phyloP scores from a whole-genome alignment of 2,113 vertebrate genomes.

The Uria aalge region DNA sequence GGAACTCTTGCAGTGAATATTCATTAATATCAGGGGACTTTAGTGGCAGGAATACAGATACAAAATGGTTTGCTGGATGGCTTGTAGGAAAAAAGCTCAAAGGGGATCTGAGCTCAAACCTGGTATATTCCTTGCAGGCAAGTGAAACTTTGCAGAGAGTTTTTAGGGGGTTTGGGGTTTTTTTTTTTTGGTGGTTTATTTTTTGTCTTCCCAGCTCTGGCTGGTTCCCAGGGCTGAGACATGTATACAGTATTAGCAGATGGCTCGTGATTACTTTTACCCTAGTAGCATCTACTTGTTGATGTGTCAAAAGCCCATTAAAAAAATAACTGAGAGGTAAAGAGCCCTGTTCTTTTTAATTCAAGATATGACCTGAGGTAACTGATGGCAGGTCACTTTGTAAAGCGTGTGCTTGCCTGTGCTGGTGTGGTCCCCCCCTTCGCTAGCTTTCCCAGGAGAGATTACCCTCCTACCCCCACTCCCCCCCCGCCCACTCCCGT shows the following conservation, averaged over 20 bases:
- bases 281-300: background rate
- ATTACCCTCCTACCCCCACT: background rate
- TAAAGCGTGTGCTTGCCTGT: rapidly evolving
- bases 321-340: background rate
- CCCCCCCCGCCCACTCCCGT: background rate
- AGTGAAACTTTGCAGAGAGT: background rate
- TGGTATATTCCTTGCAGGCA: background rate
- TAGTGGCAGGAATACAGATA: background rate
- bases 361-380: background rate
- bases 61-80: background rate
- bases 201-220: background rate
- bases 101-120: background rate
- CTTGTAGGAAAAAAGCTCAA: background rate
- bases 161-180: too few relatives aligned
- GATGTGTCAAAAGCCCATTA: background rate
- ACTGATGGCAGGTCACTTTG: background rate
- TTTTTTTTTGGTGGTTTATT: background rate
- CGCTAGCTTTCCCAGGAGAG: background rate
- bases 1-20: background rate
- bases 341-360: background rate
- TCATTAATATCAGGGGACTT: background rate
- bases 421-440: background rate
- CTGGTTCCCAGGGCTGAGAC: background rate
- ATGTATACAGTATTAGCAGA: background rate
- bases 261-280: background rate